A percentile compares a stretch with the other conserved stretches of the same genome.
Conservation (phyloP, 2,888 invertebrate genomes). For the Caradrina kadenii region DNA sequence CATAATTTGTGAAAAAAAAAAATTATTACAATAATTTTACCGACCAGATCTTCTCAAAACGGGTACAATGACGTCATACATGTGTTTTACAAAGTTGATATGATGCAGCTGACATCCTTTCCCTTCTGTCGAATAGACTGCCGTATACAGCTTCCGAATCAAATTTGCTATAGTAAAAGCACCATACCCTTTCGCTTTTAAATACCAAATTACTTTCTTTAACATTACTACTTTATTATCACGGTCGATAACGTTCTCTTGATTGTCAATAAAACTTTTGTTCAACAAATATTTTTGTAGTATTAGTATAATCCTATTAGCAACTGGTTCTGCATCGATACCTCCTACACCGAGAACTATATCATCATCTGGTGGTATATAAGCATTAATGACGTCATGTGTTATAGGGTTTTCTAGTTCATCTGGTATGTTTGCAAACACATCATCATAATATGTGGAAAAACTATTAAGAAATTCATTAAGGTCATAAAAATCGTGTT, state of each 20-base stretch:
- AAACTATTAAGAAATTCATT: background rate
- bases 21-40: background rate
- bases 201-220: slow-evolving; percentile 19
- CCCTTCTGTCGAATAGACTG: slow-evolving; percentile 17
- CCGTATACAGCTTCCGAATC: slow-evolving; percentile 19
- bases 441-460: slow-evolving; percentile 11
- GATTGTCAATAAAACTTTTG: slow-evolving; percentile 14
- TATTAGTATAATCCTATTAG: slow-evolving; percentile 25
- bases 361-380: background rate
- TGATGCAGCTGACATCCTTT: slow-evolving; percentile 4
- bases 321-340: slow-evolving; percentile 27
- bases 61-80: slow-evolving; percentile 34
- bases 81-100: slow-evolving; percentile 18
- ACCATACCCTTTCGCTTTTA: slow-evolving; percentile 37
- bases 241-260: slow-evolving; percentile 7
- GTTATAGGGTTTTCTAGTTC: background rate
- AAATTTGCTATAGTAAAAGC: slow-evolving; percentile 14
- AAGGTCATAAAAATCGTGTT: background rate
- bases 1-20: too few relatives aligned
- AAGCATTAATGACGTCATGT: slow-evolving; percentile 10
- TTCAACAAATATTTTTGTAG: slow-evolving; percentile 22
- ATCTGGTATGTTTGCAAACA: background rate
- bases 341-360: slow-evolving; percentile 19
- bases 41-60: slow-evolving; percentile 32
- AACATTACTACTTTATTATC: slow-evolving; percentile 33